Percentiles rank a stretch among this genome's conserved stretches.
Conservation (phyloP, 2,113 vertebrate genomes). For the Herpailurus yagouaroundi region DNA sequence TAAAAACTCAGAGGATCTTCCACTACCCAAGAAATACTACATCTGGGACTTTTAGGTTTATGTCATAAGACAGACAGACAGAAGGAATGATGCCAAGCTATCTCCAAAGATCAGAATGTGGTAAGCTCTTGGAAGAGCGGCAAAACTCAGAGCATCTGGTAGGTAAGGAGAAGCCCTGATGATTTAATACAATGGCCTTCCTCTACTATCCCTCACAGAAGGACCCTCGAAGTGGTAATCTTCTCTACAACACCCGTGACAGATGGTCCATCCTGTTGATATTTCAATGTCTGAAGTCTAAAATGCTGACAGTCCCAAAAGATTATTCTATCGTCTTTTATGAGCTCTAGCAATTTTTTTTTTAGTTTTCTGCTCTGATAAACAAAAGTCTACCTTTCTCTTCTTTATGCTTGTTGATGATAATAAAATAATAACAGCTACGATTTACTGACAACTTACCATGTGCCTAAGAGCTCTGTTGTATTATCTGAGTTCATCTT, state of each 20-base stretch:
- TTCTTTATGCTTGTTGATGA: neutral
- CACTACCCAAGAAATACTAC: neutral
- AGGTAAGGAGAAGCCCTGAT: neutral
- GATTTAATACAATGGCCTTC: neutral
- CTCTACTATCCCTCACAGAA: neutral
- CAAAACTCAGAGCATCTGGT: neutral
- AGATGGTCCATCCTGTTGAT: neutral
- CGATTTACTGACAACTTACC: neutral
- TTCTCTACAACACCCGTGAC: neutral
- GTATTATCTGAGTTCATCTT: neutral
- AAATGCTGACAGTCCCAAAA: neutral
- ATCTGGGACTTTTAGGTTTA: neutral
- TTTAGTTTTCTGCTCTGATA: neutral
- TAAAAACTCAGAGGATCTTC: neutral
- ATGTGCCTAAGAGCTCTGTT: neutral
- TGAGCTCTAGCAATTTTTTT: neutral
- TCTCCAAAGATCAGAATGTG: neutral
- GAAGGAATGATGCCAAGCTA: neutral
- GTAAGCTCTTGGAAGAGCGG: neutral
- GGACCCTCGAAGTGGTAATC: neutral
- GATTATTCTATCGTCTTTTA: neutral
- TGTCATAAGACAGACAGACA: neutral
- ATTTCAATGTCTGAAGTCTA: neutral
- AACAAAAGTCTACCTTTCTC: neutral
- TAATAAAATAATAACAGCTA: neutral